phyloP scores from a whole-genome alignment of 2,113 vertebrate species.

The Pandion haliaetus region DNA sequence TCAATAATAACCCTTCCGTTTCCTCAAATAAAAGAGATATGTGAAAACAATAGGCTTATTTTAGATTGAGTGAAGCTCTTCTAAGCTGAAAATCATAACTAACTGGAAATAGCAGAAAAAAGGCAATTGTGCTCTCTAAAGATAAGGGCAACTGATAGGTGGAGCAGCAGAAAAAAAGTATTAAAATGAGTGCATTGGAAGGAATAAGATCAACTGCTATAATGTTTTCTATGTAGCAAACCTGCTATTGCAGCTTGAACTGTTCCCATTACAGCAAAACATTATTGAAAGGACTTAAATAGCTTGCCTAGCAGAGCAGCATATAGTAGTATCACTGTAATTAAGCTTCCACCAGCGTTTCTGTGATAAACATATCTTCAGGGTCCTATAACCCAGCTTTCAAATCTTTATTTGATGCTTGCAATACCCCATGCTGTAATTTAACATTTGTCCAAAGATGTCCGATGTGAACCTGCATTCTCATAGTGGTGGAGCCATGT shows the following conservation, averaged over 20 bases:
- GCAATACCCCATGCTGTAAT: neutral
- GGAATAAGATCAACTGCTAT: neutral
- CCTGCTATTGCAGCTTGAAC: neutral
- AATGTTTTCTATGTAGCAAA: neutral
- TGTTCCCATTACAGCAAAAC: neutral
- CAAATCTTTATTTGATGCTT: neutral
- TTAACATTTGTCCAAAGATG: neutral
- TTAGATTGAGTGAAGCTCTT: neutral
- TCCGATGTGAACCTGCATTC: neutral
- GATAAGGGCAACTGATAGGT: neutral
- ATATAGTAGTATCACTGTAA: neutral
- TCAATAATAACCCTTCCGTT: neutral
- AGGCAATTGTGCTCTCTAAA: neutral
- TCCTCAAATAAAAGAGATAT: neutral
- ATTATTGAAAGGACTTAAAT: neutral
- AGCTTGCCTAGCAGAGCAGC: neutral
- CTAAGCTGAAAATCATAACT: neutral
- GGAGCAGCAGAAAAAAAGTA: neutral
- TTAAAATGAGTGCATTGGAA: neutral
- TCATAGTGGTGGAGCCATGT: neutral
- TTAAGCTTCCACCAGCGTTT: neutral
- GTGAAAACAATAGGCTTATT: neutral
- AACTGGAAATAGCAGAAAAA: neutral
- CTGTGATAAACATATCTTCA: neutral
- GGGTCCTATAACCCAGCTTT: neutral